These are phyloP conservation scores for Gastrophysa polygoni DNA, from an alignment of 2,888 invertebrate genomes.

Conservation along the genomic window DNA sequence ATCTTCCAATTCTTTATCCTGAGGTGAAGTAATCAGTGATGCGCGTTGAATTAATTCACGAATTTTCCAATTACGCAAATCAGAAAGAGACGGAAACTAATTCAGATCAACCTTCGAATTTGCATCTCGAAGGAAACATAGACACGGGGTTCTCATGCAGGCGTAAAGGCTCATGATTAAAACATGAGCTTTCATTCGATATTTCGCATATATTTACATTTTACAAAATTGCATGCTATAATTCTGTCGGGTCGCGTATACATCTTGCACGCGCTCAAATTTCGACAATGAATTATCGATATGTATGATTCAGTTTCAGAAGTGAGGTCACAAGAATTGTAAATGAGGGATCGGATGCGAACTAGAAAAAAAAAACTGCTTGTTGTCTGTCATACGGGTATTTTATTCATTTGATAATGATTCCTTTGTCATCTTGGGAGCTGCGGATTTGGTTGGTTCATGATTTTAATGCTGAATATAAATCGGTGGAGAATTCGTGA, in stretches of 20 bases:
- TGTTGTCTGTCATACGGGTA: too few relatives aligned
- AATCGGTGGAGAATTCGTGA: too few relatives aligned
- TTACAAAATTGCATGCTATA: conserved; percentile 15
- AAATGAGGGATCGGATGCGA: too few relatives aligned
- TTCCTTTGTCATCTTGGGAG: too few relatives aligned
- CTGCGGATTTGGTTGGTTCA: too few relatives aligned
- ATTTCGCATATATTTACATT: conserved; percentile 16
- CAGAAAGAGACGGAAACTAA: neutral
- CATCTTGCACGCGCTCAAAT: conserved; percentile 16
- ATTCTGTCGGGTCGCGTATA: conserved; percentile 8
- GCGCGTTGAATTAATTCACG: neutral
- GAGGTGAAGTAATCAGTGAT: too few relatives aligned
- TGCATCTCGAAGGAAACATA: conserved; percentile 3
- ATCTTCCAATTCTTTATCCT: too few relatives aligned
- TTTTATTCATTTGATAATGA: too few relatives aligned
- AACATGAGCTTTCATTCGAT: conserved; percentile 10
- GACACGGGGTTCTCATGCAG: neutral
- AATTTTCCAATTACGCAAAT: neutral
- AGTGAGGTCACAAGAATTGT: conserved; percentile 1
- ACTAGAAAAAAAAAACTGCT: too few relatives aligned
- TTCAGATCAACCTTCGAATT: conserved; percentile 3
- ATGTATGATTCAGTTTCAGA: neutral
- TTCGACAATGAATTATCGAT: conserved; percentile 12
- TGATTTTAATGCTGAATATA: too few relatives aligned
- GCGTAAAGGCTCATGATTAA: conserved; percentile 1